Conservation (phyloP, 2,113 vertebrate species). For the Choloepus hoffmanni region DNA sequence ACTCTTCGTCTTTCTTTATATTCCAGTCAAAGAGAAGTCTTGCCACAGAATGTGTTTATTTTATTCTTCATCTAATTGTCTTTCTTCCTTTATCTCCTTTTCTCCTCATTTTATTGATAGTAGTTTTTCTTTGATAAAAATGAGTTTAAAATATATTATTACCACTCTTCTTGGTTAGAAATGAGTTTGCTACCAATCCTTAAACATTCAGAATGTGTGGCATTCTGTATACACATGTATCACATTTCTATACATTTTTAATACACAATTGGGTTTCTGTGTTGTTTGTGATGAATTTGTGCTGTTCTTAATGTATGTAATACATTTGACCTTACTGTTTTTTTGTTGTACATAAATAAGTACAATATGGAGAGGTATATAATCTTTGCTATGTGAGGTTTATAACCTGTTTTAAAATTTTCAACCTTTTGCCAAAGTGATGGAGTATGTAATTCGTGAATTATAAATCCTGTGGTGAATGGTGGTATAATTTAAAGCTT, state of each 20-base stretch:
- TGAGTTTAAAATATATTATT: neutral
- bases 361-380: conserved; percentile 97
- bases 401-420: conserved; percentile 93
- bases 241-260: conserved; percentile 91
- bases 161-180: neutral
- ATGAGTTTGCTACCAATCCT: neutral
- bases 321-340: conserved; percentile 86
- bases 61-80: neutral
- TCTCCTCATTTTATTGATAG: neutral
- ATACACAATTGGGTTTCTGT: conserved; percentile 85
- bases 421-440: conserved; percentile 95
- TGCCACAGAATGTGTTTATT: neutral
- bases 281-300: conserved; percentile 87
- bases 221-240: conserved; percentile 87
- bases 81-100: neutral
- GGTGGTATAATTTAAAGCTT: conserved; percentile 92
- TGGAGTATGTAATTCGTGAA: conserved; percentile 89
- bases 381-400: conserved; percentile 94
- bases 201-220: neutral
- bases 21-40: neutral
- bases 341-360: conserved; percentile 94
- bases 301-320: conserved; percentile 83
- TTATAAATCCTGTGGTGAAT: conserved; percentile 90
- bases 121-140: neutral
- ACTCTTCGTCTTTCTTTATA: neutral